These are phyloP conservation scores for Oligia latruncula DNA, from an alignment of 2,888 invertebrate species.

Conservation along the genomic window DNA sequence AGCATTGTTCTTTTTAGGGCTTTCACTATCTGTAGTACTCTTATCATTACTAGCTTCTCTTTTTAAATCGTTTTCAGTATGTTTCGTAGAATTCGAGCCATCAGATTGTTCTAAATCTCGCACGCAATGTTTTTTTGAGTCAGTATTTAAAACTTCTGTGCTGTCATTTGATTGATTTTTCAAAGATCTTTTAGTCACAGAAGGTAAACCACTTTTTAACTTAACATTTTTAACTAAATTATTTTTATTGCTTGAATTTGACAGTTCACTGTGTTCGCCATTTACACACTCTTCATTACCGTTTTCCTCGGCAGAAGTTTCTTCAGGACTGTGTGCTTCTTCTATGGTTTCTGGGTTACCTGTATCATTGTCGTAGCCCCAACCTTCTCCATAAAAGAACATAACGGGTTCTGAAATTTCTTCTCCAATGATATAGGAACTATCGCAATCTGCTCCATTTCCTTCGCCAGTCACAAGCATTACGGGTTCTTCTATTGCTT, in stretches of 20 bases:
- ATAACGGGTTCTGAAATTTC: slow-evolving; percentile 93
- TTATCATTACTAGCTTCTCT: slow-evolving; percentile 80
- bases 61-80: slow-evolving; percentile 74
- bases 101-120: slow-evolving; percentile 81
- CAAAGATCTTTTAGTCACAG: slow-evolving; percentile 82
- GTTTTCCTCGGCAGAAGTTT: slow-evolving; percentile 79
- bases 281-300: slow-evolving; percentile 81
- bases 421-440: slow-evolving; percentile 90
- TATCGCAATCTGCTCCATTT: slow-evolving; percentile 92
- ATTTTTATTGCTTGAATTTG: slow-evolving; percentile 76
- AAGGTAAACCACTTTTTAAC: slow-evolving; percentile 74
- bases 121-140: slow-evolving; percentile 86
- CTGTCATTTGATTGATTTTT: slow-evolving; percentile 84
- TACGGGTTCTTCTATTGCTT: slow-evolving; percentile 93
- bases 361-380: slow-evolving; percentile 93
- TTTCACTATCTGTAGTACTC: slow-evolving; percentile 79
- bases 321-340: slow-evolving; percentile 74
- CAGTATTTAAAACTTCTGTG: slow-evolving; percentile 79
- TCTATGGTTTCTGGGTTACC: slow-evolving; percentile 91
- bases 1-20: slow-evolving; percentile 77
- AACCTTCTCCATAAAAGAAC: slow-evolving; percentile 93
- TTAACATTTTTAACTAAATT: slow-evolving; percentile 80
- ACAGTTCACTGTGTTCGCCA: slow-evolving; percentile 80
- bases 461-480: slow-evolving; percentile 93
- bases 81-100: slow-evolving; percentile 76